Conservation (phyloP, 2,797 vertebrate species). For the Coregonus ussuriensis region DNA sequence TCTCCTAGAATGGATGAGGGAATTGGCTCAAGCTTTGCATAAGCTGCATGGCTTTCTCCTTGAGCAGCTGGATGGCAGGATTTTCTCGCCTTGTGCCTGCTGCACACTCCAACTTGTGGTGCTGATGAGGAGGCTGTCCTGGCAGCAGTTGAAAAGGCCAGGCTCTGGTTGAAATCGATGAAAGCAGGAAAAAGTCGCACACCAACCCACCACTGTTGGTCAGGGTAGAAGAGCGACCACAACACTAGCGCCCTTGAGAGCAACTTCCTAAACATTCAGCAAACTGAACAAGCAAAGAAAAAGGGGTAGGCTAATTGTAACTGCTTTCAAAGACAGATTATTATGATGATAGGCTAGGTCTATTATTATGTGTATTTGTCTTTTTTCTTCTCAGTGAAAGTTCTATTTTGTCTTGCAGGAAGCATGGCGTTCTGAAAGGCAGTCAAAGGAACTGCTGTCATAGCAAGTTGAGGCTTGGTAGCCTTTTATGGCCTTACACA, state of each 20-base stretch:
- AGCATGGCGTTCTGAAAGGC: conserved; percentile 82
- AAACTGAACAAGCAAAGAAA: conserved; percentile 16
- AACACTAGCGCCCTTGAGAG: neutral
- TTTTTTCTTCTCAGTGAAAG: neutral
- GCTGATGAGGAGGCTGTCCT: conserved; percentile 40
- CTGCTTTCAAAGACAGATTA: too few species aligned
- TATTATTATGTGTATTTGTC: too few species aligned
- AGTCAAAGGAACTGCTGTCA: conserved; percentile 76
- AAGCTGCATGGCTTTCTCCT: conserved; percentile 67
- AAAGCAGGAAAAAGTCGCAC: conserved; percentile 2
- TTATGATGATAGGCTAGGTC: too few species aligned
- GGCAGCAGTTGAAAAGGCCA: conserved; percentile 28
- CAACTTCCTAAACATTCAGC: conserved; percentile 22
- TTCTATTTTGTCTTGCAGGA: conserved; percentile 52
- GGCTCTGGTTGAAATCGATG: conserved; percentile 1
- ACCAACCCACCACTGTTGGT: neutral
- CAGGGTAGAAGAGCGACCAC: neutral
- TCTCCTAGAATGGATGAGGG: conserved; percentile 65
- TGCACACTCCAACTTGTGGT: conserved; percentile 33
- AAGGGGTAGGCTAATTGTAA: too few species aligned
- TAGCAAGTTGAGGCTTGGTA: conserved; percentile 78
- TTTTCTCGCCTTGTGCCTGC: conserved; percentile 46
- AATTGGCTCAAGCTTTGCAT: conserved; percentile 71
- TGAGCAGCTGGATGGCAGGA: conserved; percentile 61
- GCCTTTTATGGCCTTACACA: conserved; percentile 78